Conservation (phyloP, 2,113 vertebrate genomes). For the Hippopotamus amphibius region DNA sequence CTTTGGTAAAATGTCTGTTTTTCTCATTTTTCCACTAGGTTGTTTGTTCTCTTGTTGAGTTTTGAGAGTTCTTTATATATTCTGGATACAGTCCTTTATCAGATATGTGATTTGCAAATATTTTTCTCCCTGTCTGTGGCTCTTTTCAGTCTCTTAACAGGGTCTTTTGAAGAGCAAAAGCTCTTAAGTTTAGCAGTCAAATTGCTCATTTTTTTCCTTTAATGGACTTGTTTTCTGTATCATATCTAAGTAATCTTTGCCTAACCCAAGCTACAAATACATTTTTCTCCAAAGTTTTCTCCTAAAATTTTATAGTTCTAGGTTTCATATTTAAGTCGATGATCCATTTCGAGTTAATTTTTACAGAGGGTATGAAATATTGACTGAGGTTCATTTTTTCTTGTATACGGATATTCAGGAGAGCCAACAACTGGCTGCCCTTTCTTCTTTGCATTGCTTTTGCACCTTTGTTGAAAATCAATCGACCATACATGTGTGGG, state of each 20-base stretch:
- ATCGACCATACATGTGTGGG: neutral
- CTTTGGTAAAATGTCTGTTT: slow-evolving; percentile 1
- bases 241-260: neutral
- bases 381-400: neutral
- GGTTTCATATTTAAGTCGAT: slow-evolving; percentile 30
- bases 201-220: slow-evolving; percentile 38
- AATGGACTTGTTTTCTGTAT: slow-evolving; percentile 30
- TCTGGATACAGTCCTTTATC: neutral
- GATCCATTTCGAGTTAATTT: slow-evolving; percentile 20
- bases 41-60: neutral
- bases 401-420: neutral
- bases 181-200: slow-evolving; percentile 41
- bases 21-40: slow-evolving; percentile 15
- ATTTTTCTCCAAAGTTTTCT: slow-evolving; percentile 19
- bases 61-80: slow-evolving; percentile 14
- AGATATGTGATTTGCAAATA: slow-evolving; percentile 47
- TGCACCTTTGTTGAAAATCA: slow-evolving; percentile 29
- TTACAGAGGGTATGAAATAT: neutral
- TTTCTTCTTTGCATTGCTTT: slow-evolving; percentile 27
- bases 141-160: slow-evolving; percentile 19
- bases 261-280: neutral
- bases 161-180: slow-evolving; percentile 34
- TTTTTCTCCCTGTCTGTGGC: neutral
- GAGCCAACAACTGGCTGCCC: neutral
- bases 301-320: slow-evolving; percentile 19